These are phyloP conservation scores for Frieseomelitta varia DNA, from an alignment of 1,140 invertebrate genomes.

Conservation along the genomic window DNA sequence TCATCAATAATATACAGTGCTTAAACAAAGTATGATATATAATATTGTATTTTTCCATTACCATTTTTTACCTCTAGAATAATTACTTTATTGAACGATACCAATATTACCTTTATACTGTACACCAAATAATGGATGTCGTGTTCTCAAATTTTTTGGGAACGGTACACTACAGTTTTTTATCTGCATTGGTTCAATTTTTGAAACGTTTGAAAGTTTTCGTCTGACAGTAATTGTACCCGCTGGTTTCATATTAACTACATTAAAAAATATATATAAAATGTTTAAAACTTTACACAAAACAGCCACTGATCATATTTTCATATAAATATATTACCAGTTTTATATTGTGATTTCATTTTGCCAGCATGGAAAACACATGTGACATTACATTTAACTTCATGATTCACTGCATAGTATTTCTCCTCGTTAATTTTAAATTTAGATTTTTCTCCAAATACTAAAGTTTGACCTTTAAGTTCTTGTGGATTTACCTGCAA, in stretches of 20 bases:
- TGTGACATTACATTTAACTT: constrained; percentile 56
- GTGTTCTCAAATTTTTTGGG: constrained; percentile 68
- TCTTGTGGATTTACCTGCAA: constrained; percentile 66
- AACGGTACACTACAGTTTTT: constrained; percentile 61
- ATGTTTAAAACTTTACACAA: too few species aligned
- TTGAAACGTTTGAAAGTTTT: constrained; percentile 63
- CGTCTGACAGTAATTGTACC: constrained; percentile 67
- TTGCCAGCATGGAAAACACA: constrained; percentile 67
- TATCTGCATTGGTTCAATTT: constrained; percentile 41
- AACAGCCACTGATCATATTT: neutral
- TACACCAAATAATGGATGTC: constrained; percentile 72
- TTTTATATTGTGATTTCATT: constrained; percentile 57
- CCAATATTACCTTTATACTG: constrained; percentile 13
- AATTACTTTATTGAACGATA: constrained; percentile 35
- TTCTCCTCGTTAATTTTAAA: constrained; percentile 67
- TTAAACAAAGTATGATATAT: neutral
- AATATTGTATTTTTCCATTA: neutral
- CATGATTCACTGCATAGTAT: constrained; percentile 62
- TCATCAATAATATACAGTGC: neutral
- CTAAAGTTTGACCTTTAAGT: constrained; percentile 63
- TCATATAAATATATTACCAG: constrained; percentile 55
- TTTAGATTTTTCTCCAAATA: constrained; percentile 70
- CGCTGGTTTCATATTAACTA: constrained; percentile 70
- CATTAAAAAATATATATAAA: constrained; percentile 36
- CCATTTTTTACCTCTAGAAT: neutral